Conservation (phyloP, 1,140 invertebrate genomes). For the Phortica variegata region DNA sequence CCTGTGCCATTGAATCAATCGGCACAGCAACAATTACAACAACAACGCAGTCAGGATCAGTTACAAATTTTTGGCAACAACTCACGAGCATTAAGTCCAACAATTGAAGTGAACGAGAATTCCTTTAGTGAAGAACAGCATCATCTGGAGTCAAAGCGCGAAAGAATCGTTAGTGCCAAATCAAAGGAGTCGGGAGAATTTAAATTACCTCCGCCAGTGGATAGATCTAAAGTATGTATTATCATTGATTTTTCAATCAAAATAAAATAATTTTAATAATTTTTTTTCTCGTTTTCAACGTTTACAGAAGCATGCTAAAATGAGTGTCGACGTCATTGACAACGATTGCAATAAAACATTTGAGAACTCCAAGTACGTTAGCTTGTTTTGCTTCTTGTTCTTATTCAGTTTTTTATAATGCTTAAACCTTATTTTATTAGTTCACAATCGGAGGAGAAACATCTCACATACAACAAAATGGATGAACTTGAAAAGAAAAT, state of each 20-base stretch:
- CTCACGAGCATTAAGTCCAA: constrained; percentile 37
- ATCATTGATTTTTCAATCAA: background rate
- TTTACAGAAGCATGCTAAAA: constrained; percentile 50
- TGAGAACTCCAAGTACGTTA: constrained; percentile 47
- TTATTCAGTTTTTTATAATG: background rate
- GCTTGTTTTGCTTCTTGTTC: background rate
- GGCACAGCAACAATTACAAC: constrained; percentile 16
- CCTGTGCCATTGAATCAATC: constrained; percentile 44
- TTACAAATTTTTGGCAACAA: constrained; percentile 11
- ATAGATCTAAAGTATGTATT: constrained; percentile 37
- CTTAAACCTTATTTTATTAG: background rate
- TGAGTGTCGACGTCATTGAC: constrained; percentile 56
- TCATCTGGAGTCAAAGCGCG: constrained; percentile 24
- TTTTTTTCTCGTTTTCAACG: background rate
- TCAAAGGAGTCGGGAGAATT: constrained; percentile 16
- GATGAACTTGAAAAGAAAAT: constrained; percentile 56
- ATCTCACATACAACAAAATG: constrained; percentile 46
- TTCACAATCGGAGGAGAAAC: constrained; percentile 37
- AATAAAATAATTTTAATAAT: background rate
- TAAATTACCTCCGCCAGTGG: constrained; percentile 35
- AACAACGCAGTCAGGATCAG: too few species aligned
- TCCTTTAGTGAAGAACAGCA: constrained; percentile 29
- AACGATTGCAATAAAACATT: constrained; percentile 54
- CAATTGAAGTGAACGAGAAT: constrained; percentile 47
- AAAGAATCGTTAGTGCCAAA: constrained; percentile 6